Base-by-base conservation (phyloP, 2,888 invertebrate species). In the Cephus runcator region DNA sequence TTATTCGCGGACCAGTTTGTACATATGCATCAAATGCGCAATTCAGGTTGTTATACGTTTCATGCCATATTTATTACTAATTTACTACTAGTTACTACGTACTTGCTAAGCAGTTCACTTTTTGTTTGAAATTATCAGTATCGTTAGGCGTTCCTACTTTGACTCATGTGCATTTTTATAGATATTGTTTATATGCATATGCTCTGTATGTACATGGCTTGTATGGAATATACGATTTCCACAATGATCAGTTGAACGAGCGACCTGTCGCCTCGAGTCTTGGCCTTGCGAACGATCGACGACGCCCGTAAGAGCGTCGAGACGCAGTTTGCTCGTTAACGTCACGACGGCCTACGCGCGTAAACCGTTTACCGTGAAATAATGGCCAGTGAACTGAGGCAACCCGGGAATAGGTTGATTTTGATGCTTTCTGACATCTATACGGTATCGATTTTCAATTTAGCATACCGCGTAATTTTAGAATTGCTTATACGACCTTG, bases 1-100 rank as follows among this genome's bases (percentile, higher is more conserved):
- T 85, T 86, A 83, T 83, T 81, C 86, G 84, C 86, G 85, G 82
- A 81, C 79, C 81, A 81, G 83, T 85, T 89, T 84, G 85, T 87
- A 86, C 87, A 85, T 87, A 88, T 88, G 87, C 88, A 87, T 87
- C 86, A 85, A 86, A 88, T 86, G 85, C 86, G 82, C 86, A 80
- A 81, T 85, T 85, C 85, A 87, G 85, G 85, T 87, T 85, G 85
- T 85, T 86, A 85, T 85, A 83, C 85, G 83, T 85, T 56, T 9
- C 85, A 86, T 86, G 87, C 85, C 31, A 71, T 34, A 34, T 9
- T 56, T 56, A 15, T 6, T 40, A 40, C 6, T 15, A 15, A 40
- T 15, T 4, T 40, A 40, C 15, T 40, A 15, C 15, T 40, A 40
- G 40, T 40, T 40, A 40, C 40, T 40, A 40, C 15, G 40, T 40